Base-by-base conservation (phyloP, 2,888 invertebrate species). In the Enchytraeus crypticus region DNA sequence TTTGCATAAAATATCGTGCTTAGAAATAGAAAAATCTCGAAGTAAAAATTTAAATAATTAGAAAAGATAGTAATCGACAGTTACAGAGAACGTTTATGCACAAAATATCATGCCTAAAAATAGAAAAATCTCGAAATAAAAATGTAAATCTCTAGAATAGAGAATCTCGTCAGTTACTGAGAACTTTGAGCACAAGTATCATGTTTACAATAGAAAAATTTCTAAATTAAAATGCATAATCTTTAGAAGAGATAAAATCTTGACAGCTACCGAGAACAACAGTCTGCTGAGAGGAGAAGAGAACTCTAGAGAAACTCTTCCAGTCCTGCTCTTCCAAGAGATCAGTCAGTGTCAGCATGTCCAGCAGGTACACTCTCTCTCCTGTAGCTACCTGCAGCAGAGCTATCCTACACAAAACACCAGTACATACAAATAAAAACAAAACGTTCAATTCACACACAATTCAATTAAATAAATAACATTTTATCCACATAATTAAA, bases 301-400 rank as follows among this genome's bases (percentile, higher is more conserved):
- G 51, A 2, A 64, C 34, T 3, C 64, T 53, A 1, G 70, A 68
- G 53, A 76, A 66, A n/a, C 64, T 18, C 14, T 53, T 43, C 75
- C 75, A 76, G 53, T 74, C 71, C 0, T 67, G 57, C 8, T 70
- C 69, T 5, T 62, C 51, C 32, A 76, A 59, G 53, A 74, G 71
- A 57, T 83, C 78, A 62, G 82, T 83, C 51, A 89, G 81, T 56
- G 84, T 80, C 27, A 88, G 80, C 46, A 88, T 85, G 77, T 93
- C 92, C 67, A 92, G 82, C 61, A 93, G 84, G 78, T 85, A 92
- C 56, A 90, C 85, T 71, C 81, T 81, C 57, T 84, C 81, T 57
- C 79, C 77, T 4, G 88, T 87, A 21, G 91, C 89, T 68, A 92
- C 83, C 81, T 93, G 93, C 74, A 92, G 84, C 56, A 77, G 49